phyloP scores from a whole-genome alignment of 2,113 vertebrate genomes.

The Macroglossus sobrinus region DNA sequence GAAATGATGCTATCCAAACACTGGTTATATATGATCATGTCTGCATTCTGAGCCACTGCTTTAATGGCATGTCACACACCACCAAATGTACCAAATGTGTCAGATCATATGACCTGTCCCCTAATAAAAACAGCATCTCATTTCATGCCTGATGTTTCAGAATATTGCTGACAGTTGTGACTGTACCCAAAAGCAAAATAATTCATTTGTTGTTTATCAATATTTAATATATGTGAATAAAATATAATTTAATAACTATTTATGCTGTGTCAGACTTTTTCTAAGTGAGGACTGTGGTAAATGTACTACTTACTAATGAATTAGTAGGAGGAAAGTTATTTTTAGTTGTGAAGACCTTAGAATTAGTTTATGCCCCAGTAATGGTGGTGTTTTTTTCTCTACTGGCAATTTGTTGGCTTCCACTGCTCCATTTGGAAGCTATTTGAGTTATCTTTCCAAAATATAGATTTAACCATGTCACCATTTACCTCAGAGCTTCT shows the following conservation, averaged over 20 bases:
- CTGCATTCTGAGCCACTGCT: conserved; percentile 46
- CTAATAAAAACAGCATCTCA: conserved; percentile 19
- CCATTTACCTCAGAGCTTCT: not conserved
- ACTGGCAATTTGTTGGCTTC: not conserved
- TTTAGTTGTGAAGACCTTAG: conserved; percentile 4
- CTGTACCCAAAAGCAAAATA: conserved; percentile 34
- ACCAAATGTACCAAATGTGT: conserved; percentile 48
- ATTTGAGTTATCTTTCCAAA: not conserved
- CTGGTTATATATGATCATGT: not conserved
- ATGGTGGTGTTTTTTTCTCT: not conserved
- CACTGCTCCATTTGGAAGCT: not conserved
- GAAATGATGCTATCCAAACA: not conserved
- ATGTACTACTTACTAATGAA: not conserved
- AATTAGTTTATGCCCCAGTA: not conserved
- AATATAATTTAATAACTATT: conserved; percentile 25
- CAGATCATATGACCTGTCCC: conserved; percentile 10
- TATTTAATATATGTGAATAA: conserved; percentile 37
- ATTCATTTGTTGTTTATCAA: not conserved
- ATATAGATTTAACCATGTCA: not conserved
- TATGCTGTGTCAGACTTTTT: not conserved
- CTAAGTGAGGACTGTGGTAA: not conserved
- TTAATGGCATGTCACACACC: not conserved
- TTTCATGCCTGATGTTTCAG: conserved; percentile 52
- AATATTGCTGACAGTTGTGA: conserved; percentile 57
- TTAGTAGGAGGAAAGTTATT: not conserved